Evolutionary conservation across 2,888 invertebrate genomes (phyloP).

Genomic region (Muscina levida): DNA sequence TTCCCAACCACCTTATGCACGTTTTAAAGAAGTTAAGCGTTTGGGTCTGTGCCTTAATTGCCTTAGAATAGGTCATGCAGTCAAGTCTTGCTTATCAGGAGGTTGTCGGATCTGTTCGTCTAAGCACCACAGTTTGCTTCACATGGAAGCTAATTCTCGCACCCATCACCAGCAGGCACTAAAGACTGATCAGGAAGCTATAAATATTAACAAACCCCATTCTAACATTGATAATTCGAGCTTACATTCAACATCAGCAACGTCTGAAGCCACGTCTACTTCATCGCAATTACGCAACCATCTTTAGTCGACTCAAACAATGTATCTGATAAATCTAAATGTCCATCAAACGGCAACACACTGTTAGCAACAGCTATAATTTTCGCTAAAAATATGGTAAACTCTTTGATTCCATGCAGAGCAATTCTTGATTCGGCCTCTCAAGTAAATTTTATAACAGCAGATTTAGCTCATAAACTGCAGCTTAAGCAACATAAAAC

Average conservation of each 20-base stretch:
- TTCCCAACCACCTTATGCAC: neutral
- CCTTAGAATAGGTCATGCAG: conserved; percentile 17
- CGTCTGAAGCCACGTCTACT: neutral
- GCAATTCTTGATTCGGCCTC: no score
- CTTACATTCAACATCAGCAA: conserved; percentile 20
- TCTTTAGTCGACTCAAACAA: conserved; percentile 8
- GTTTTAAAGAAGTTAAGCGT: conserved; percentile 49
- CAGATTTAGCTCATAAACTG: no score
- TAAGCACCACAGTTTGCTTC: conserved; percentile 28
- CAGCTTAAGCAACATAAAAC: no score
- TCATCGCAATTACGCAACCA: conserved; percentile 18
- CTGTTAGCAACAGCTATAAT: no score
- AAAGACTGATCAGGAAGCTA: no score
- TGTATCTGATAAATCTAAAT: neutral
- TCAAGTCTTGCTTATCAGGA: conserved; percentile 19
- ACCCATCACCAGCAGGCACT: conserved; percentile 27
- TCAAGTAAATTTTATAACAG: no score
- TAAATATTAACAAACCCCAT: no score
- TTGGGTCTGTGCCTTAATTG: conserved; percentile 43
- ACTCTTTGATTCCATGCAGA: no score
- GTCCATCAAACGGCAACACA: no score
- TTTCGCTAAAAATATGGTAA: no score
- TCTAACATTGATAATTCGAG: no score
- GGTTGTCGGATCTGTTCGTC: conserved; percentile 11
- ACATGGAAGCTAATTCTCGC: conserved; percentile 18